Conservation (phyloP, 2,888 invertebrate species). For the Molorchus minor region DNA sequence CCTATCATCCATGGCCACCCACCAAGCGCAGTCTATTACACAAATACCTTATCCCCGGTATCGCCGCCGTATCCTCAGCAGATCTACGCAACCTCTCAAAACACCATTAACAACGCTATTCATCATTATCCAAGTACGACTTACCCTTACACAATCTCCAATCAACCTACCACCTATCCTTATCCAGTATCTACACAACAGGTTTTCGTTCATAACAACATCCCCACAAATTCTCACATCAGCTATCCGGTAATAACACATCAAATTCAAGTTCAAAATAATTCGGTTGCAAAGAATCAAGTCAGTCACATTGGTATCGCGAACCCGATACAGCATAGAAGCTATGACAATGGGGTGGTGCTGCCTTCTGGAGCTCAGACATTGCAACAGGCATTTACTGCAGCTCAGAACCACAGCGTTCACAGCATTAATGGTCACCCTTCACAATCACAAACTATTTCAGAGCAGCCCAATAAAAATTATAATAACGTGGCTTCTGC, state of each 20-base stretch:
- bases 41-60: conserved; percentile 28
- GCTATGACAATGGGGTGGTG: conserved; percentile 8
- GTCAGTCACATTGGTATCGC: background rate
- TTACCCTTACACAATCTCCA: conserved; percentile 7
- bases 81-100: conserved; percentile 30
- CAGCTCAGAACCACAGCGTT: no score
- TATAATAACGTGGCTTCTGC: no score
- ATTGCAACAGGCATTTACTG: no score
- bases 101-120: conserved; percentile 9
- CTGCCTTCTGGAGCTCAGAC: no score
- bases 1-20: conserved; percentile 16
- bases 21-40: conserved; percentile 27
- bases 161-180: conserved; percentile 12
- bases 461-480: no score
- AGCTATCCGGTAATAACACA: background rate
- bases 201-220: conserved; percentile 1
- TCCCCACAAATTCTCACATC: background rate
- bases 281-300: background rate
- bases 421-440: no score
- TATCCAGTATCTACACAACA: conserved; percentile 7
- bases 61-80: conserved; percentile 34
- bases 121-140: conserved; percentile 18
- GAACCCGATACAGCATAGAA: conserved; percentile 3
- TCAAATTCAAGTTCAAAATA: background rate
- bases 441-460: no score